phyloP scores from a whole-genome alignment of 2,797 vertebrate genomes.

The Pristis pectinata region DNA sequence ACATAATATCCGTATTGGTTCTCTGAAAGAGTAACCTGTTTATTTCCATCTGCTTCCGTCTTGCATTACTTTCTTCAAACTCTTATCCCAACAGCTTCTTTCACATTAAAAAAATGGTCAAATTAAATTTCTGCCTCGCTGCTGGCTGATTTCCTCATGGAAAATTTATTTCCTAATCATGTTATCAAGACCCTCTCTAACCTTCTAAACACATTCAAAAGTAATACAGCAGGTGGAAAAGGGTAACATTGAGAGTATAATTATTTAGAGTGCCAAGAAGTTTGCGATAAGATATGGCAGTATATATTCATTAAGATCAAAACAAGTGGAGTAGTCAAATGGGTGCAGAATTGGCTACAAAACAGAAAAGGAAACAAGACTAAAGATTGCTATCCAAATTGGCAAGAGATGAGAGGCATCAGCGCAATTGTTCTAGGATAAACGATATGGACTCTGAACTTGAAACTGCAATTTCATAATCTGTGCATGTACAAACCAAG shows the following conservation, averaged over 20 bases:
- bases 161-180: background rate
- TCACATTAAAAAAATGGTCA: background rate
- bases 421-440: no score
- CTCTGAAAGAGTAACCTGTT: background rate
- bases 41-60: background rate
- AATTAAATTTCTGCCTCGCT: background rate
- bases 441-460: background rate
- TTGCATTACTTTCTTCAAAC: background rate
- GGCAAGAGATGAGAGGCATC: background rate
- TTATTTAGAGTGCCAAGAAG: background rate
- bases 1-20: background rate
- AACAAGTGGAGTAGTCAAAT: background rate
- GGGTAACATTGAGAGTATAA: background rate
- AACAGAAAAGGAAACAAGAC: background rate
- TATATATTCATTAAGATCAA: background rate
- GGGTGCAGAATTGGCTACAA: background rate
- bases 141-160: background rate
- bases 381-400: background rate
- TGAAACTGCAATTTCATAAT: background rate
- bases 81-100: background rate
- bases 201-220: background rate
- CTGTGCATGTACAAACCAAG: no score
- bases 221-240: background rate
- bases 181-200: background rate
- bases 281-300: background rate